phyloP scores from a whole-genome alignment of 2,113 vertebrate genomes.

The Romanogobio albipinnatus region DNA sequence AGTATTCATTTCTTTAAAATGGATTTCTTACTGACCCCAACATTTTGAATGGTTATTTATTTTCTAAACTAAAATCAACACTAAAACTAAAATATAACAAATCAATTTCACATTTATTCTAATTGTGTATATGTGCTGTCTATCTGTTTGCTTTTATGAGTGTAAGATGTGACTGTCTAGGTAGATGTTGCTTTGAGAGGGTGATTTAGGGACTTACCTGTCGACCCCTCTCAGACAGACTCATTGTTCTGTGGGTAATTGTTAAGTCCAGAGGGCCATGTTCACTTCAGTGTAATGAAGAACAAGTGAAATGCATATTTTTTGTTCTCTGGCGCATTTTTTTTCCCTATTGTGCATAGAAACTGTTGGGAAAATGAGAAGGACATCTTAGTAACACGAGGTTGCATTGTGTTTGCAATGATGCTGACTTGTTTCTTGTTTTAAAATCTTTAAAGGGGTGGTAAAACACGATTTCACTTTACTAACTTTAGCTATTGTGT shows the following conservation, averaged over 20 bases:
- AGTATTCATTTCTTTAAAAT: too few species aligned
- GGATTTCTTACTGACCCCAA: too few species aligned
- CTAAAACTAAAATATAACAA: too few species aligned
- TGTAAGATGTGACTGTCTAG: background rate
- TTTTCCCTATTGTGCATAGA: background rate
- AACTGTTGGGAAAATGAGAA: background rate
- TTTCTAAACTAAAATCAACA: too few species aligned
- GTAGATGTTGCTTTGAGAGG: background rate
- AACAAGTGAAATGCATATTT: background rate
- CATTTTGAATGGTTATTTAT: too few species aligned
- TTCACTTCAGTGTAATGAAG: background rate
- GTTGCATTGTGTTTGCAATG: background rate
- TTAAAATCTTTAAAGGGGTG: slow-evolving; percentile 1
- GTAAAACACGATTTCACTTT: too few species aligned
- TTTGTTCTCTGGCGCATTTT: background rate
- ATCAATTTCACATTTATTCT: too few species aligned
- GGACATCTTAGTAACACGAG: background rate
- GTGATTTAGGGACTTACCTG: background rate
- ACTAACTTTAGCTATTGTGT: too few species aligned
- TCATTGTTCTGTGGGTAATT: background rate
- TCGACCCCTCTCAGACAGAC: background rate
- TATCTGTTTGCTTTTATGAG: background rate
- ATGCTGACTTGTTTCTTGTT: background rate
- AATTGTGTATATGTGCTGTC: too few species aligned
- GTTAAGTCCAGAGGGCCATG: slow-evolving; percentile 1